These are phyloP conservation scores for Euzophera pinguis DNA, from an alignment of 2,888 invertebrate species.

Conservation along the genomic window DNA sequence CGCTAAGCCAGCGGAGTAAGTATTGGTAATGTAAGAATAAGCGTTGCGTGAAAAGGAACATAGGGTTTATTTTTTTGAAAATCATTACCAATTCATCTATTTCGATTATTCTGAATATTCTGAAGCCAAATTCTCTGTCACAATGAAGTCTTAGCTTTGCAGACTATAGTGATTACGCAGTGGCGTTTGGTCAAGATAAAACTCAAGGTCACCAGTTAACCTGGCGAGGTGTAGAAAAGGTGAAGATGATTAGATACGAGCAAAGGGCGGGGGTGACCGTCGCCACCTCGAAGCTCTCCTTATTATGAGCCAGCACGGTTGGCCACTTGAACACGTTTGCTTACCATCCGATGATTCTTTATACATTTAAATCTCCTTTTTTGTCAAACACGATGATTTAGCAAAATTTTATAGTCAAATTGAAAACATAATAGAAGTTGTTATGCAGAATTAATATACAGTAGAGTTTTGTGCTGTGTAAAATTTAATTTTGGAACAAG, in stretches of 20 bases:
- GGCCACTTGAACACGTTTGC: slow-evolving; percentile 73
- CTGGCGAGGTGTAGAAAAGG: slow-evolving; percentile 18
- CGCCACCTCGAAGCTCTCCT: slow-evolving; percentile 49
- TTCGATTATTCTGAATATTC: too few relatives aligned
- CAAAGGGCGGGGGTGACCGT: slow-evolving; percentile 39
- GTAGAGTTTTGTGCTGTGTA: too few relatives aligned
- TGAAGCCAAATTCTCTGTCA: too few relatives aligned
- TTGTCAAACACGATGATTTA: slow-evolving; percentile 1
- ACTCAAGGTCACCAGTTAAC: slow-evolving; percentile 1
- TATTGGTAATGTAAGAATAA: too few relatives aligned
- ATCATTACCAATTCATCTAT: too few relatives aligned
- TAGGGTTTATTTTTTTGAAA: too few relatives aligned
- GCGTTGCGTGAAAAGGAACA: too few relatives aligned
- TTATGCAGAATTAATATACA: too few relatives aligned
- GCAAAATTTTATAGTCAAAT: background rate
- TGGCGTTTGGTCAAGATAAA: background rate
- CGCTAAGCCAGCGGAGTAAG: too few relatives aligned
- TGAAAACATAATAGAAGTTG: background rate
- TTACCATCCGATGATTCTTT: slow-evolving; percentile 62
- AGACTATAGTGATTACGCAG: too few relatives aligned
- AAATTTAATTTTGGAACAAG: too few relatives aligned
- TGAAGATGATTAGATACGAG: slow-evolving; percentile 55
- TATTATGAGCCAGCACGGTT: slow-evolving; percentile 71
- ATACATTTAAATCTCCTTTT: slow-evolving; percentile 49
- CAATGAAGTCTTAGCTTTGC: too few relatives aligned